Base-by-base conservation (phyloP, 2,113 vertebrate species). In the Actenoides lindsayi region DNA sequence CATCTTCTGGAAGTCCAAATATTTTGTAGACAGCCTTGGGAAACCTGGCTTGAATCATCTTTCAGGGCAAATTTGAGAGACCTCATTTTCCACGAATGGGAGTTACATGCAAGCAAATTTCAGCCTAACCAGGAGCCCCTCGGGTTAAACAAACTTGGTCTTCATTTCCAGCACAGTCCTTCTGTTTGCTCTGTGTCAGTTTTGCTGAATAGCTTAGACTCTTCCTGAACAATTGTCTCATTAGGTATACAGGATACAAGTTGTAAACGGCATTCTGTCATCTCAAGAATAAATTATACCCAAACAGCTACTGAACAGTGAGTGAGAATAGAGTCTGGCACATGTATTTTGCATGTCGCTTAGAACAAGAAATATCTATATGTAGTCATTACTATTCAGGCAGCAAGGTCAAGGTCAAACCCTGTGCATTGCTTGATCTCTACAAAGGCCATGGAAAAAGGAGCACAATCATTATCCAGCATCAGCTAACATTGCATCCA, bases 181-280 rank as follows among this genome's bases (percentile, higher is more conserved):
- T 92, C 73, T 77, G 25, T 75, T 91, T 89, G 42, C 25, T 51
- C 80, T 67, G 11, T 63, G 69, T 68, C 80, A 82, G 2, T 89
- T 92, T 68, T 93, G 73, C 89, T 79, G 83, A 95, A 68, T 50
- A 87, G 73, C 77, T 94, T 69, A 87, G 44, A 41, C 54, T 90
- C 37, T 95, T 62, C 89, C 75, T 65, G 74, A 90, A 89, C 93
- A 93, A 96, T 89, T 92, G 92, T 81, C 65, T 95, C 53, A 53
- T 96, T 93, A 96, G 53, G 37, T 50, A 75, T 48, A 93, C 74
- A 84, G 57, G 74, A 78, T 87, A 79, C 80, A 87, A 93, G 73
- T 64, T 92, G 90, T 92, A 91, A 92, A 93, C 74, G 81, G 62
- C 44, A 91, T 94, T 89, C 89, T 95, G 77, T 83, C 83, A 82